A percentile compares a stretch with the other conserved stretches of the same genome.
Evolutionary conservation across 2,113 vertebrate species (phyloP).

Genomic region (Cyanistes caeruleus): DNA sequence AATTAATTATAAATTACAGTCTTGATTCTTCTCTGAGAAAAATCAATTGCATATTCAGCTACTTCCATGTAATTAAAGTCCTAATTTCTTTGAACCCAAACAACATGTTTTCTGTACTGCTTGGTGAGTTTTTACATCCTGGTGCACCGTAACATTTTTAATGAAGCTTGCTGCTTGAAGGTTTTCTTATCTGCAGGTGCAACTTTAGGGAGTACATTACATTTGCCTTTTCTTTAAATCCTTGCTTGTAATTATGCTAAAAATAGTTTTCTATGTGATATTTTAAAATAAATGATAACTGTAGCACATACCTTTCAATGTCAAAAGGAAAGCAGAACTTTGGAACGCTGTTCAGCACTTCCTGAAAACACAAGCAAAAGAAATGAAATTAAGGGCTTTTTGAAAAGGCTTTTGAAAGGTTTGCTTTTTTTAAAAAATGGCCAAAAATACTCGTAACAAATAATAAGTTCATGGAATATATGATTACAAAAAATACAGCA

Average conservation of each 20-base stretch:
- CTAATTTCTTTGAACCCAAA: constrained; percentile 44
- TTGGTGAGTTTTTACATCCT: neutral
- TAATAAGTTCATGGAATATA: constrained; percentile 23
- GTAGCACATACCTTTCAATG: constrained; percentile 86
- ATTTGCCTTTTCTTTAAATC: neutral
- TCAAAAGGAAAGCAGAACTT: constrained; percentile 99
- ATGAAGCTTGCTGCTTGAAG: neutral
- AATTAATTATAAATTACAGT: constrained; percentile 25
- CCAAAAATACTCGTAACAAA: neutral
- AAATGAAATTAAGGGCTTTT: constrained; percentile 3
- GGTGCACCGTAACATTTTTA: neutral
- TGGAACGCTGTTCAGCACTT: constrained; percentile 91
- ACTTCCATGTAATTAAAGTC: constrained; percentile 2
- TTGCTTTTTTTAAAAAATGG: neutral
- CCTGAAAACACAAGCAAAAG: constrained; percentile 79
- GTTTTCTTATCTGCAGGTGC: neutral
- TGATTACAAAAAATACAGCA: constrained; percentile 50
- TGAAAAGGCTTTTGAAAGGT: constrained; percentile 16
- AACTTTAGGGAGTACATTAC: neutral
- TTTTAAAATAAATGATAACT: neutral
- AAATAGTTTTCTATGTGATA: neutral
- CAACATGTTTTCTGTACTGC: neutral
- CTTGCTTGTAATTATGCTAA: neutral
- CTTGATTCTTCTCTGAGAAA: constrained; percentile 16
- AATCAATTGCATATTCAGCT: constrained; percentile 18